Conservation (phyloP, 64 coral and sea anemone genomes). For the Pocillopora verrucosa region DNA sequence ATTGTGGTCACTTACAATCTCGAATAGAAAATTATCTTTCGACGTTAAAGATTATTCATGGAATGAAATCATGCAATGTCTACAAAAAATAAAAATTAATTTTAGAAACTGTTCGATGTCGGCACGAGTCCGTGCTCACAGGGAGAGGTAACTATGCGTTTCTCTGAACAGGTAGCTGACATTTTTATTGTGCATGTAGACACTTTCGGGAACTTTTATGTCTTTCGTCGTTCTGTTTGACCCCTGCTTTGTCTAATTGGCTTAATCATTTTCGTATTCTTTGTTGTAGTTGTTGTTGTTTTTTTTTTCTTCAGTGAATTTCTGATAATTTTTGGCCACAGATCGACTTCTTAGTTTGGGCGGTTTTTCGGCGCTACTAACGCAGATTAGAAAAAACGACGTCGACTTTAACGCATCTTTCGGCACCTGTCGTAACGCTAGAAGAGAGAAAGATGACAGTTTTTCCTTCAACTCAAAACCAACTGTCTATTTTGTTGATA, state of each 20-base stretch:
- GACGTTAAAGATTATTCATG: no score
- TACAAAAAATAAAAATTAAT: not conserved
- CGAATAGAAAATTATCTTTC: no score
- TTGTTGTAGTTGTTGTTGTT: not conserved
- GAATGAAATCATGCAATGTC: no score
- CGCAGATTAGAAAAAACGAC: not conserved
- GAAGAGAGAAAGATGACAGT: not conserved
- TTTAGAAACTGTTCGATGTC: not conserved
- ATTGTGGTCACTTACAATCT: no score
- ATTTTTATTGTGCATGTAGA: not conserved
- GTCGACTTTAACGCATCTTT: slow-evolving; percentile 17
- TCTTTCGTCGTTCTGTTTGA: not conserved
- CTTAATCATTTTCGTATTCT: not conserved
- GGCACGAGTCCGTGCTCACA: not conserved
- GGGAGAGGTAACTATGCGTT: not conserved
- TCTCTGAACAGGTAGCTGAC: not conserved
- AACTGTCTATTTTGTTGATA: slow-evolving; percentile 2
- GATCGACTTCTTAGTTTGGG: not conserved
- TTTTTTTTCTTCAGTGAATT: not conserved
- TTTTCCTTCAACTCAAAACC: not conserved
- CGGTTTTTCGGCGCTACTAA: not conserved
- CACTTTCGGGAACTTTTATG: not conserved
- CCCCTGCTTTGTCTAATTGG: not conserved
- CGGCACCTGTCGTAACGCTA: not conserved
- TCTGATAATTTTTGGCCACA: not conserved